phyloP scores from a whole-genome alignment of 2,888 invertebrate genomes.

The Perdita meconis region DNA sequence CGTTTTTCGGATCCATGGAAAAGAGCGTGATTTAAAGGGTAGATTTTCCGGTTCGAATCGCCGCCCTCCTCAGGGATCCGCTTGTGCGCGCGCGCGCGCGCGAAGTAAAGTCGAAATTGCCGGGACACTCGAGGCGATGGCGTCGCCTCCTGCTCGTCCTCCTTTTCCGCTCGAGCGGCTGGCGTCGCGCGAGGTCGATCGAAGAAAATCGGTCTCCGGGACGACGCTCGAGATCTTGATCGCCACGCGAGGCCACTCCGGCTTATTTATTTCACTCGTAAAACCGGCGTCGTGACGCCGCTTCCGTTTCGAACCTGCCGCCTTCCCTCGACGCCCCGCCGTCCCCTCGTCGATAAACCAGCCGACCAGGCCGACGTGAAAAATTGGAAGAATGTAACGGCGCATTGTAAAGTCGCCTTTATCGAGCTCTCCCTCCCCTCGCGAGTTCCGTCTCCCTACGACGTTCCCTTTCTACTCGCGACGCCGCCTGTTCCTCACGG shows the following conservation, averaged over 20 bases:
- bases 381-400: conserved; percentile 63
- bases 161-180: conserved; percentile 40
- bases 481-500: neutral
- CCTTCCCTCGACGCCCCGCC: conserved; percentile 1
- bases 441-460: conserved; percentile 27
- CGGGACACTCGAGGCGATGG: neutral
- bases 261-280: conserved; percentile 64
- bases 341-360: conserved; percentile 57
- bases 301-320: conserved; percentile 48
- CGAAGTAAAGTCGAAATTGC: conserved; percentile 51
- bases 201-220: conserved; percentile 60
- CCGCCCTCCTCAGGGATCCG: conserved; percentile 21
- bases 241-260: conserved; percentile 56
- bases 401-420: conserved; percentile 56
- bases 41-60: conserved; percentile 58
- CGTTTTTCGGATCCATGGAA: conserved; percentile 39
- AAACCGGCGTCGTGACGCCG: conserved; percentile 55
- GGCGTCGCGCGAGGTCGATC: conserved; percentile 41
- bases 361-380: conserved; percentile 47
- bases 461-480: neutral
- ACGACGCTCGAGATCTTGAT: conserved; percentile 54
- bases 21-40: conserved; percentile 61
- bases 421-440: conserved; percentile 45
- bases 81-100: conserved; percentile 14
- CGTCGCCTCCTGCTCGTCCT: neutral